Base-by-base conservation (phyloP, 2,797 vertebrate genomes). In the Arctocebus calabarensis region DNA sequence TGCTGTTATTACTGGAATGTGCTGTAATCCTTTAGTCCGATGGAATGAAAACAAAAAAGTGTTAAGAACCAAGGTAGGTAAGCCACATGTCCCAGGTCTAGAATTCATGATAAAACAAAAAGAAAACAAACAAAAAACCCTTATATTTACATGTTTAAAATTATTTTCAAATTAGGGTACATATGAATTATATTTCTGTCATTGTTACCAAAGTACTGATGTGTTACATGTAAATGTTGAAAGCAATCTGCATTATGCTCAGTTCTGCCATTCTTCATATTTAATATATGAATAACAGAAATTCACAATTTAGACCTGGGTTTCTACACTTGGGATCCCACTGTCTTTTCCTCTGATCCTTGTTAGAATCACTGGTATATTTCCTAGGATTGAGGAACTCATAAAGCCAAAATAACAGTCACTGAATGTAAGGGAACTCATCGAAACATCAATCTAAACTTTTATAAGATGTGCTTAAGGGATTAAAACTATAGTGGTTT, bases 351-450 rank as follows among this genome's bases (percentile, higher is more conserved):
- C 34, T 88, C 19, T 61, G 17, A 25, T 70, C 29, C 57, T 74
- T 84, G 27, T 48, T 88, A 77, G 52, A 93, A 48, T 77, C 29
- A 64, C 12, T 90, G 34, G 23, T 79, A 32, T 64, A 66, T n/a
- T 88, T 95, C 57, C 40, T 25, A 90, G 84, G 88, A 68, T 1
- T n/a, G 37, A 84, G 22, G 37, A 22, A 32, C 75, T 84, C 75
- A 71, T 62, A 82, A 91, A 85, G 55, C 66, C 88, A 93, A 96
- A 94, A 40, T 27, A 89, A 57, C n/a, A 61, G 82, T 2, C 82
- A 88, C 1, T 25, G 32, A 62, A 62, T 52, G 16, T 34, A 57
- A 5, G n/a, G 7, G 7, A 64, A 66, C 13, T 77, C 84, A 55
- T 27, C 37, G 61, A 59, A 55, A 84, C 74, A 48, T 85, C 77